phyloP scores from a whole-genome alignment of 2,113 vertebrate genomes.

The Corapipo altera region DNA sequence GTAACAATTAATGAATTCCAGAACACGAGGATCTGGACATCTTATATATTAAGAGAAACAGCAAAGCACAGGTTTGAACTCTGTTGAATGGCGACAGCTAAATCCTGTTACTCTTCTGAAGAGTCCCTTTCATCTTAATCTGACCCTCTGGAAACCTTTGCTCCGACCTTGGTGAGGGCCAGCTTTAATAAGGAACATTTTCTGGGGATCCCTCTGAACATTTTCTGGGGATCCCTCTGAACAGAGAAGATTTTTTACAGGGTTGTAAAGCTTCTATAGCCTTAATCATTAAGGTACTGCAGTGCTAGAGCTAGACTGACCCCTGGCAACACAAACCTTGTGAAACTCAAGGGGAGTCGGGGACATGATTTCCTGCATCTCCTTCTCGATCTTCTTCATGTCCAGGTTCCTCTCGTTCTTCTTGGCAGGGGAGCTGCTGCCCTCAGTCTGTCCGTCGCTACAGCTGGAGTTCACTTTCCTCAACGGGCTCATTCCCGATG shows the following conservation, averaged over 20 bases:
- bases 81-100: not conserved
- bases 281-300: not conserved
- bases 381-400: slow-evolving; percentile 64
- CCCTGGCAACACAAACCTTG: slow-evolving; percentile 76
- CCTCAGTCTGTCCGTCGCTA: slow-evolving; percentile 63
- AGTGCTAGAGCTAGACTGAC: not conserved
- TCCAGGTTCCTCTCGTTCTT: slow-evolving; percentile 71
- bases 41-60: not conserved
- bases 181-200: not conserved
- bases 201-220: not conserved
- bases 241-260: not conserved
- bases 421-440: slow-evolving; percentile 68
- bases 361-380: slow-evolving; percentile 75
- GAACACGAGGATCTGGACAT: not conserved
- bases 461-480: slow-evolving; percentile 67
- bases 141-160: not conserved
- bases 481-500: slow-evolving; percentile 69
- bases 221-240: not conserved
- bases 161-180: not conserved
- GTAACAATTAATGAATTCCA: not conserved
- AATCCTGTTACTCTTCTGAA: not conserved
- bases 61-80: not conserved
- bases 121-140: not conserved
- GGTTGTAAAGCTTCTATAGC: not conserved
- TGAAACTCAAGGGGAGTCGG: slow-evolving; percentile 83